Evolutionary conservation across 2,888 invertebrate species (phyloP).

Genomic region (Orchesella flavescens): DNA sequence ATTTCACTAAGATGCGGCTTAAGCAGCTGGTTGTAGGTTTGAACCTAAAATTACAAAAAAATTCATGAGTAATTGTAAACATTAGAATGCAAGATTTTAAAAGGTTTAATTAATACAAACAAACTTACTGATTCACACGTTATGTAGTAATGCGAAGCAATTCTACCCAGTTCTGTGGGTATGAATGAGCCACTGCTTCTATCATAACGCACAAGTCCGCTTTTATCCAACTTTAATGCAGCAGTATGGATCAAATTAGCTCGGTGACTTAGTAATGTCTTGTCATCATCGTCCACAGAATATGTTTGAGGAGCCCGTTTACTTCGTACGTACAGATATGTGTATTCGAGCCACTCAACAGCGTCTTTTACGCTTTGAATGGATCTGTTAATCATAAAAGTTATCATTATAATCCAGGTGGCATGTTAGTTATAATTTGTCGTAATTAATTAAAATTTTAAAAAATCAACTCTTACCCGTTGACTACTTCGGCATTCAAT

Average conservation of each 20-base stretch:
- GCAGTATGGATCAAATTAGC: conserved; percentile 98
- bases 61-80: neutral
- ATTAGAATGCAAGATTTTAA: neutral
- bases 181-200: conserved; percentile 91
- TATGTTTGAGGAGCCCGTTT: conserved; percentile 67
- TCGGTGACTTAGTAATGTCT: conserved; percentile 88
- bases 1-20: conserved; percentile 98
- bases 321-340: conserved; percentile 89
- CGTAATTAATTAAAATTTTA: neutral
- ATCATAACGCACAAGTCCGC: conserved; percentile 96
- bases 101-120: neutral
- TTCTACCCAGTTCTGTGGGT: conserved; percentile 95
- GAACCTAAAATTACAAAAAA: conserved; percentile 78
- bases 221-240: conserved; percentile 90
- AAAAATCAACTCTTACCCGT: conserved; percentile 78
- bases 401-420: neutral
- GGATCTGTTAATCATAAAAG: conserved; percentile 75
- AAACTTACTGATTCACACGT: conserved; percentile 85
- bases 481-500: conserved; percentile 97
- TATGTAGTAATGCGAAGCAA: conserved; percentile 98
- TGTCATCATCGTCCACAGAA: conserved; percentile 84
- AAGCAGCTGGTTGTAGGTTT: conserved; percentile 94
- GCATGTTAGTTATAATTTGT: no score
- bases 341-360: conserved; percentile 95
- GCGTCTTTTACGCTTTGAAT: conserved; percentile 93